Conservation (phyloP, 2,888 invertebrate species). For the Netelia fuscicornis region DNA sequence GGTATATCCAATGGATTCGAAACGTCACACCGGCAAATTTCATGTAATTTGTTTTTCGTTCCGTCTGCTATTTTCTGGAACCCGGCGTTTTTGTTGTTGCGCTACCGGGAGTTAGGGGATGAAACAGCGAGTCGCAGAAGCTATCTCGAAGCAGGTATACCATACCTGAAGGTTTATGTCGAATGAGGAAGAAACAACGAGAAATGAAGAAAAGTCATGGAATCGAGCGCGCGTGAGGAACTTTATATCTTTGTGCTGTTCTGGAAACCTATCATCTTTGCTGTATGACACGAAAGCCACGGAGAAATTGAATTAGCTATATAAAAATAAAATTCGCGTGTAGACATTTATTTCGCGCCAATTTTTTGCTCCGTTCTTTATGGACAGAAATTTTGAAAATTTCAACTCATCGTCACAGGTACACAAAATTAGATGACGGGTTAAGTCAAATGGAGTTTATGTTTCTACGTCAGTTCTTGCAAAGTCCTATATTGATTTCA, state of each 20-base stretch:
- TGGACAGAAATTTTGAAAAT: too few relatives aligned
- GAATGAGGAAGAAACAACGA: slow-evolving; percentile 12
- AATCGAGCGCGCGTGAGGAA: slow-evolving; percentile 36
- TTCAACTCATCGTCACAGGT: too few relatives aligned
- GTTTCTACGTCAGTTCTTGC: too few relatives aligned
- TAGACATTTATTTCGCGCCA: too few relatives aligned
- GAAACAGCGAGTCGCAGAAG: not conserved
- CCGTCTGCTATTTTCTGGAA: slow-evolving; percentile 8
- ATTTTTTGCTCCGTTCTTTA: too few relatives aligned
- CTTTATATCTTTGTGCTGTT: slow-evolving; percentile 34
- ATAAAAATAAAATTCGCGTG: too few relatives aligned
- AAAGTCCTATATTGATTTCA: too few relatives aligned
- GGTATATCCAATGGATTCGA: slow-evolving; percentile 58
- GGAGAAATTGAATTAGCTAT: too few relatives aligned
- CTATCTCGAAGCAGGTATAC: not conserved
- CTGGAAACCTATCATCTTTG: slow-evolving; percentile 22
- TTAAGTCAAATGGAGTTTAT: too few relatives aligned
- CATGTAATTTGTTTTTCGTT: slow-evolving; percentile 55
- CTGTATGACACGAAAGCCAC: too few relatives aligned
- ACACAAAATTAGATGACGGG: too few relatives aligned
- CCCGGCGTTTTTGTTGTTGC: slow-evolving; percentile 9
- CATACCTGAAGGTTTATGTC: not conserved
- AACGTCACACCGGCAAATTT: slow-evolving; percentile 57
- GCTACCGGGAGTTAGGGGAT: not conserved
- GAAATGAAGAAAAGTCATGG: slow-evolving; percentile 27